Base-by-base conservation (phyloP, 2,797 vertebrate genomes). In the Tinamus major region DNA sequence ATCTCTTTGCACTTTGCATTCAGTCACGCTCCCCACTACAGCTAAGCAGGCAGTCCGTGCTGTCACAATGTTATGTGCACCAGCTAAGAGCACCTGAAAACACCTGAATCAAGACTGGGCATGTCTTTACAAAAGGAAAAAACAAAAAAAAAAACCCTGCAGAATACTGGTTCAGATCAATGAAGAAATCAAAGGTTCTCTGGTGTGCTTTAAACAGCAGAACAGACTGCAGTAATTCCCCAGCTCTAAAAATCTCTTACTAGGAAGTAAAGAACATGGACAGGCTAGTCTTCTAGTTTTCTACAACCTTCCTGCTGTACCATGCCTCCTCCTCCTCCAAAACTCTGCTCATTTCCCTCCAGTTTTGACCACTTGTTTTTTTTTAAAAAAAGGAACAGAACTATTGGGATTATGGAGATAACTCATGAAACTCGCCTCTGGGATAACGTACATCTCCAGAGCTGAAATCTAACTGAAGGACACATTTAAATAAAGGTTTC, bases 281-380 rank as follows among this genome's bases (percentile, higher is more conserved):
- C 39, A 74, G 46, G 10, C 33, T 35, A n/a, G 27, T 23, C 56
- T 63, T 86, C 33, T 35, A 87, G 29, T 29, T 88, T 26, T 65
- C 62, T 69, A 24, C 26, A 46, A 87, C 10, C 13, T 48, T 77
- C 68, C 83, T 82, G 78, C 37, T 29, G 2, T 13, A 61, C 61
- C 58, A 35, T 0, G 5, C 20, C 44, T 84, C 70, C 71, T 84
- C 70, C 71, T 89, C 48, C 69, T 89, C 44, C 59, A 61, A 67
- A 14, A 78, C 6, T 92, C 29, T 65, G 18, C 8, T 91, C 6
- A 61, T 41, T 93, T 96, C 76, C 72, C 91, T 51, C 79, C 10
- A 59, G 81, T 89, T 94, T 88, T 76, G 24, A 81, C 77, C 29
- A 62, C 24, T 71, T 23, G 4, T 59, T 90, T 87, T 89, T 62